Evolutionary conservation across 2,113 vertebrate genomes (phyloP), one percentile per base, ranked within the genome.

Genomic region (Origma solitaria): DNA sequence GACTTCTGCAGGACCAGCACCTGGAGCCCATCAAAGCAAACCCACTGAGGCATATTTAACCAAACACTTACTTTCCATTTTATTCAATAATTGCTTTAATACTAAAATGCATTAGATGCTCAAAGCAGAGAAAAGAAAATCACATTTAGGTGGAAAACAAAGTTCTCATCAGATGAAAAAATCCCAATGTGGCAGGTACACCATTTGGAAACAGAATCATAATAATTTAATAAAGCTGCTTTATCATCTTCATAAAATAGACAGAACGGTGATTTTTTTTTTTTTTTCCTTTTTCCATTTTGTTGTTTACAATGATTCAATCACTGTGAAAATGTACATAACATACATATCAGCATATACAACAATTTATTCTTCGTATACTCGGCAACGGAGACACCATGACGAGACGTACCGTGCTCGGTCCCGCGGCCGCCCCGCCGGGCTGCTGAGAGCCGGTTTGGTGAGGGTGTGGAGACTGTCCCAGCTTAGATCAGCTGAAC

Each of bases 161-260:
- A 98, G 94, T 98, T 97, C 92, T 97, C 97, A 97, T 97, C 96
- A 91, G 94, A 95, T 97, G 94, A 95, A 97, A 96, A 97, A 97
- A 97, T 71, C 31, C 82, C 97, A 93, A 61, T 88, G 95, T 97
- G 96, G 96, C 95, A 97, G 93, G 86, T 98, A 98, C 95, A 98
- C 97, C 95, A 97, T 98, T 97, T 97, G 96, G 94, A 98, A 98
- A 98, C 97, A 96, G 96, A 98, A 97, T 92, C 42, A 94, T 98
- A 98, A 98, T 98, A 98, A 98, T 98, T 98, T 98, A 98, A 98
- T 98, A 98, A 98, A 98, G 98, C 97, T 98, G 97, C 95, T 98
- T 98, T 97, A 98, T 98, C 97, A 98, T 98, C 88, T 97, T 98
- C 97, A 98, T 98, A 98, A 98, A 98, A 98, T 98, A 98, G 97